Percentiles rank a stretch among this genome's conserved stretches.
Evolutionary conservation across 2,113 vertebrate genomes (phyloP).

Genomic region (Prinia subflava): DNA sequence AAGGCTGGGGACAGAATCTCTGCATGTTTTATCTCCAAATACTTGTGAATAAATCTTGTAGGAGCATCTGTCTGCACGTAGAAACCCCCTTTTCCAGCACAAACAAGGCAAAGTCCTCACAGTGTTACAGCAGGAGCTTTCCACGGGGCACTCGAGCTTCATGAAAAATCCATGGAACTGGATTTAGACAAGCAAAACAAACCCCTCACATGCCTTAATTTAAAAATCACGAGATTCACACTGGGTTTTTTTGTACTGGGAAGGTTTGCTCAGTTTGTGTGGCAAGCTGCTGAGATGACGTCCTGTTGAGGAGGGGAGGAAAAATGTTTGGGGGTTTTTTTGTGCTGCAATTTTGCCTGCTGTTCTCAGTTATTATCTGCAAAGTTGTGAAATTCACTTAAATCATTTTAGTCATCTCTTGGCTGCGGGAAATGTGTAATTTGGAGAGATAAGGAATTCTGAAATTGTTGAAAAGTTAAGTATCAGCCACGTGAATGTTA

Average conservation of each 20-base stretch:
- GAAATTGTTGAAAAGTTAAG: neutral
- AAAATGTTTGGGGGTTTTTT: neutral
- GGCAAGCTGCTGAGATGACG: neutral
- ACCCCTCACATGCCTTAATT: neutral
- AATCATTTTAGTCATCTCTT: conserved; percentile 31
- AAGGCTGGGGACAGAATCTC: neutral
- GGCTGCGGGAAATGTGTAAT: neutral
- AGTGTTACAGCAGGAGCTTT: neutral
- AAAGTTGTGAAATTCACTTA: conserved; percentile 16
- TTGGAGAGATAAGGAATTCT: neutral
- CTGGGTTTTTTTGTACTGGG: neutral
- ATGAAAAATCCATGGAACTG: neutral
- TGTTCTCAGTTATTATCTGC: conserved; percentile 11
- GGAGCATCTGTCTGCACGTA: neutral
- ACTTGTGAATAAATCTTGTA: neutral
- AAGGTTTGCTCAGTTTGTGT: neutral
- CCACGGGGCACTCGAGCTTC: accelerated
- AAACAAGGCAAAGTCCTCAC: accelerated
- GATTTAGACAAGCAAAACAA: neutral
- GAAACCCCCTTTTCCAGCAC: neutral
- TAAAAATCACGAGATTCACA: neutral
- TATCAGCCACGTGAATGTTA: neutral
- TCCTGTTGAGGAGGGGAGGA: neutral
- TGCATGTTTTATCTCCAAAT: neutral
- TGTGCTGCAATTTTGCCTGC: neutral